Percentiles rank a stretch among this genome's conserved stretches.
Conservation (phyloP, 2,888 invertebrate genomes). For the Eledone cirrhosa region DNA sequence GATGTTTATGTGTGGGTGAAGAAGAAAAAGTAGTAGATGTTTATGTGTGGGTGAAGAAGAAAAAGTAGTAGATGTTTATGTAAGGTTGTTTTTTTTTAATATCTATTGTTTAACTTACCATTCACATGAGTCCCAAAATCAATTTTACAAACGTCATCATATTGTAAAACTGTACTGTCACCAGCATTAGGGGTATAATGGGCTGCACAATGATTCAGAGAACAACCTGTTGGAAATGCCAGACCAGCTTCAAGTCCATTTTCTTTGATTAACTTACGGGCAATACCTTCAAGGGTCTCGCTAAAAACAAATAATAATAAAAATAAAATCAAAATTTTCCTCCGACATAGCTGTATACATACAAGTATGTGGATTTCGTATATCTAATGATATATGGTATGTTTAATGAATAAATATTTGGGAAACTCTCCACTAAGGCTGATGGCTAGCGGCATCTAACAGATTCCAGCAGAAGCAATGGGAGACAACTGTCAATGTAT, state of each 20-base stretch:
- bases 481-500: too few relatives aligned
- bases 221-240: slow-evolving; percentile 95
- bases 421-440: too few relatives aligned
- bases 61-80: background rate
- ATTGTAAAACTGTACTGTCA: slow-evolving; percentile 90
- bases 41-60: background rate
- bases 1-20: background rate
- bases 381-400: too few relatives aligned
- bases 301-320: slow-evolving; percentile 50
- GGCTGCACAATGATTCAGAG: slow-evolving; percentile 98
- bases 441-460: too few relatives aligned
- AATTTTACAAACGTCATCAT: slow-evolving; percentile 98
- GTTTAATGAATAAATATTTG: too few relatives aligned
- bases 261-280: slow-evolving; percentile 90
- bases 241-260: slow-evolving; percentile 89
- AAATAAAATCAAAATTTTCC: background rate
- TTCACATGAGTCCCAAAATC: slow-evolving; percentile 99
- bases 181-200: slow-evolving; percentile 99
- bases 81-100: background rate
- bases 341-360: too few relatives aligned
- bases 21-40: background rate
- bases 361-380: too few relatives aligned
- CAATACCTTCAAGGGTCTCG: slow-evolving; percentile 92
- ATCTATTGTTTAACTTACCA: slow-evolving; percentile 70
- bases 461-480: too few relatives aligned